Percentiles rank a stretch among this genome's conserved stretches.
Conservation (phyloP, 92 coral and sea anemone species). For the Umimayanthus chanpuru region DNA sequence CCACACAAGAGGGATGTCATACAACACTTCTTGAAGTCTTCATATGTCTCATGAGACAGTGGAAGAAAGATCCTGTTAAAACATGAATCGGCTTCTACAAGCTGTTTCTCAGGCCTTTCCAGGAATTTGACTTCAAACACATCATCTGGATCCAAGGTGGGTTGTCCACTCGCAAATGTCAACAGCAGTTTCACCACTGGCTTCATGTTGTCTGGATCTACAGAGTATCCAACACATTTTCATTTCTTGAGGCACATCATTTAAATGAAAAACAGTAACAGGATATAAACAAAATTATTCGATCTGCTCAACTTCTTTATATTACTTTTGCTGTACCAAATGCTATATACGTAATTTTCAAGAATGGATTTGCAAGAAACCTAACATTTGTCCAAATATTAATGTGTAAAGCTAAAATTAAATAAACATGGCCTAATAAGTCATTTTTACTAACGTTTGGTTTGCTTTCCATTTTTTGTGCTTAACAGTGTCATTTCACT, state of each 20-base stretch:
- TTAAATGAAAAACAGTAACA: background rate
- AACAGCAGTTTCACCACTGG: conserved; percentile 47
- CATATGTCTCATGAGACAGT: conserved; percentile 51
- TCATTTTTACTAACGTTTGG: too few species aligned
- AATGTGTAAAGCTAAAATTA: too few species aligned
- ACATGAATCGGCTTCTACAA: conserved; percentile 65
- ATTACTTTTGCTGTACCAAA: too few species aligned
- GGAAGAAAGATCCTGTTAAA: conserved; percentile 61
- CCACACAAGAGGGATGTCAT: conserved; percentile 57
- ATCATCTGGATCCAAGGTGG: conserved; percentile 40
- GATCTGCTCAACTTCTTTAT: too few species aligned
- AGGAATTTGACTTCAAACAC: conserved; percentile 49
- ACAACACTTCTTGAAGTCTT: conserved; percentile 53
- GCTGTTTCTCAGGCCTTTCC: conserved; percentile 48
- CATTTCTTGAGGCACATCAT: background rate
- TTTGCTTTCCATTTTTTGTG: too few species aligned
- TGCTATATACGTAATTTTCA: too few species aligned
- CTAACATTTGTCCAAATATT: too few species aligned
- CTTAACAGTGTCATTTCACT: too few species aligned
- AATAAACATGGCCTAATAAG: too few species aligned
- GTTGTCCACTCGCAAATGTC: conserved; percentile 53
- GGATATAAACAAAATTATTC: conserved; percentile 6
- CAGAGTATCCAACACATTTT: background rate
- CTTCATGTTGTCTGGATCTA: conserved; percentile 39
- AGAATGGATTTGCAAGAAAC: too few species aligned